phyloP scores from a whole-genome alignment of 2,113 vertebrate genomes.

The Spea bombifrons region DNA sequence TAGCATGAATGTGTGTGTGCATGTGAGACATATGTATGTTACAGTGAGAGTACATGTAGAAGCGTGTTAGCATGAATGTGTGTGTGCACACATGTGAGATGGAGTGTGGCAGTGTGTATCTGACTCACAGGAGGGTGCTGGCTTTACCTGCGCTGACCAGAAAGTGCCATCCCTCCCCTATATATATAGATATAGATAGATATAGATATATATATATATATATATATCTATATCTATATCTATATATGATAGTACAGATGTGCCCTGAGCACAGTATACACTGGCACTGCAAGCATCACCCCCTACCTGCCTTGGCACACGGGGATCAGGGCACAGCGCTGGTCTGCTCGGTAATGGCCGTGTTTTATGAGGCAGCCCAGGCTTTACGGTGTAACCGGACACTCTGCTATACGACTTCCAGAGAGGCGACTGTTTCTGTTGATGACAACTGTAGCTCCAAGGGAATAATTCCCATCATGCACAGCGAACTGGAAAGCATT shows the following conservation, averaged over 20 bases:
- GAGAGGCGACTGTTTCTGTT: conserved; percentile 6
- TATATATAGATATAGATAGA: no score
- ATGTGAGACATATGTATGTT: background rate
- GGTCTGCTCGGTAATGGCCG: background rate
- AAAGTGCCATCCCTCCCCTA: no score
- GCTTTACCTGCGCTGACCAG: no score
- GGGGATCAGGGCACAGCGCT: background rate
- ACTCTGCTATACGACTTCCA: background rate
- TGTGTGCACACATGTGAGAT: background rate
- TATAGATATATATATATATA: no score
- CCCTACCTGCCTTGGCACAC: background rate
- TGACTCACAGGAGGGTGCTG: background rate
- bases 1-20: no score
- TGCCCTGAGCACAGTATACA: no score
- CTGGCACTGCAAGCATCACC: background rate
- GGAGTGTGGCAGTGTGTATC: background rate
- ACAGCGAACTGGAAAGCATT: background rate
- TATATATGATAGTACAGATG: no score
- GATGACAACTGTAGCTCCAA: conserved; percentile 9
- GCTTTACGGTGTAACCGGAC: background rate
- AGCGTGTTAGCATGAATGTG: background rate
- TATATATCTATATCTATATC: no score
- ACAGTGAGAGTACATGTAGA: background rate
- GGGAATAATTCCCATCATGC: conserved; percentile 12
- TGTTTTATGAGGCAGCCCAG: background rate